Base-by-base conservation (phyloP, 2,888 invertebrate genomes). In the Synanthedon formicaeformis region DNA sequence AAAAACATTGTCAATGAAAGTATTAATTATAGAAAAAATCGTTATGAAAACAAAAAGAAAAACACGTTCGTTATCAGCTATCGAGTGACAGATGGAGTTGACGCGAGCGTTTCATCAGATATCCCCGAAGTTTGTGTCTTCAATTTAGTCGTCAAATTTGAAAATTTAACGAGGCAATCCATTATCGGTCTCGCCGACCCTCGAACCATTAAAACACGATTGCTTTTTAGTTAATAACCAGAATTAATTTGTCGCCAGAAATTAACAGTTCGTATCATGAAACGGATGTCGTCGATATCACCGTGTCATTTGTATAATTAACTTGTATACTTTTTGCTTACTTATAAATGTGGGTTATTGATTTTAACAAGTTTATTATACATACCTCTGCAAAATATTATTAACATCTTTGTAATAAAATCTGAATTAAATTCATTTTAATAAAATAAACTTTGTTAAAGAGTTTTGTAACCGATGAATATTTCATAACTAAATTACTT, bases 151-250 rank as follows among this genome's bases (percentile, higher is more conserved):
- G 60, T 61, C 59, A 66, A 69, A 67, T 64, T 53, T 69, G 52
- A 53, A 54, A 71, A 69, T 69, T 70, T 68, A 67, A 67, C 66
- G 64, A 63, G 60, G 61, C 64, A 59, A 70, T 71, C 68, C 65
- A 67, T 72, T 69, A 69, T 61, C 62, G 58, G 58, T 56, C 40
- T 23, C 53, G 41, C 40, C 40, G 40, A 50, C 27, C 27, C 50
- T 41, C 40, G 40, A 50, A 14, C 63, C 65, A 64, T 66, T 66
- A 68, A 61, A 65, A 63, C 62, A 59, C 61, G 63, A 67, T 65
- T 65, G 66, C 64, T 62, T 65, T 65, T 58, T 67, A 67, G 66
- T 49, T 49, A 49, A 49, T 49, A 49, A 49, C 18, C 23, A 12
- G 45, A 45, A 45, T 45, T 45, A 45, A 45, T 45, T n/a, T 45